Evolutionary conservation across 2,888 invertebrate species (phyloP), one percentile per base, ranked within the genome.

Genomic region (Cephus pygmeus): DNA sequence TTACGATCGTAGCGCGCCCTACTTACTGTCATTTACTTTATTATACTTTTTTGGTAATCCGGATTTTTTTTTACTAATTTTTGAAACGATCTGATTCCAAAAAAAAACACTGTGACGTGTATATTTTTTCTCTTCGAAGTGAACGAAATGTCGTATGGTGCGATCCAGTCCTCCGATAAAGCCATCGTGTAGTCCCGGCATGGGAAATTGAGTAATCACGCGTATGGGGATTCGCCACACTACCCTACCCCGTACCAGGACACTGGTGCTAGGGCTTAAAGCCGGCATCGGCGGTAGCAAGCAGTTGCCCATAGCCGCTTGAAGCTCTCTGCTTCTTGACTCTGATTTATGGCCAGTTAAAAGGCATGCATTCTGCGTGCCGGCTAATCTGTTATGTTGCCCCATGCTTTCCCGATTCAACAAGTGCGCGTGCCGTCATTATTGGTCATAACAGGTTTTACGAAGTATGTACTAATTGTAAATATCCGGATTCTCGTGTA

Each of bases 281-380:
- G 56, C 23, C 23, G 12, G 4, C 36, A 56, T n/a, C 12, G 71
- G 15, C 31, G 11, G 31, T 31, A 33, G 71, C 31, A 15, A 71
- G 31, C 71, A 31, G 71, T 33, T 33, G 71, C 71, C 71, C 31
- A 71, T 31, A 71, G 71, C 33, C 6, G 71, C 31, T 33, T 33
- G 31, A 23, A 30, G 71, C 33, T 71, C 71, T 71, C 12, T 33
- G 71, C 71, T 83, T 83, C 85, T 87, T 83, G 88, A 89, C 88
- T 90, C 88, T 90, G 90, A 90, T 90, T 90, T 90, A 90, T 85
- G 86, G 84, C 79, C 85, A 84, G 86, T 87, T 88, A 87, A 88
- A 85, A 89, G 87, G 75, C 71, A 71, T 31, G 71, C 74, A 74
- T 74, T 74, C 36, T 74, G 74, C 74, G 74, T 74, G 31, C 35